A percentile compares a stretch with the other conserved stretches of the same genome.
phyloP scores from a whole-genome alignment of 2,113 vertebrate species.

The Phaethornis superciliosus region DNA sequence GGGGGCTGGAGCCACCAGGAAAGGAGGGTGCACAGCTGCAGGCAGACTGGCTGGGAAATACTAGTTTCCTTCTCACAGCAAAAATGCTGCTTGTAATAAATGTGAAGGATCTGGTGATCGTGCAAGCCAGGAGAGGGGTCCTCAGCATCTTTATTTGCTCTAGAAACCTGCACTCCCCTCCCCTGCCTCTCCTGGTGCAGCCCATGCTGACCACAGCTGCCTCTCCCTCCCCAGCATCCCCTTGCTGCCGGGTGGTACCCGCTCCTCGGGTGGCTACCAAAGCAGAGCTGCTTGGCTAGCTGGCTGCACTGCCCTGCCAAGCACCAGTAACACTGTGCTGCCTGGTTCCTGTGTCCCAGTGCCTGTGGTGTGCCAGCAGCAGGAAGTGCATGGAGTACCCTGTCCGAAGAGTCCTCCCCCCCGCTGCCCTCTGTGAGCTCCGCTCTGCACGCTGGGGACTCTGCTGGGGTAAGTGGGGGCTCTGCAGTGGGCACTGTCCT shows the following conservation, averaged over 20 bases:
- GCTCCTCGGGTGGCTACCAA: accelerated
- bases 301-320: accelerated
- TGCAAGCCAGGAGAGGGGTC: neutral
- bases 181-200: neutral
- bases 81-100: neutral
- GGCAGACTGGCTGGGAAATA: neutral
- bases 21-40: neutral
- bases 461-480: slow-evolving; percentile 87
- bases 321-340: neutral
- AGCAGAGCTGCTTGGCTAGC: accelerated
- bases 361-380: slow-evolving; percentile 89
- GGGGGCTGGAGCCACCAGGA: neutral
- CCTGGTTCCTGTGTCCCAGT: slow-evolving; percentile 74
- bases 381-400: slow-evolving; percentile 86
- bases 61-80: neutral
- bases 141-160: neutral
- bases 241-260: neutral
- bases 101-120: neutral
- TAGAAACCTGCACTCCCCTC: neutral
- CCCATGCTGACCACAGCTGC: neutral
- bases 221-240: accelerated
- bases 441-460: slow-evolving; percentile 91
- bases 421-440: slow-evolving; percentile 80
- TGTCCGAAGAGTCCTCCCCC: slow-evolving; percentile 82
- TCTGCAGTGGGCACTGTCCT: neutral